These are phyloP conservation scores for Lasioglossum vierecki DNA, from an alignment of 2,888 invertebrate species.

Conservation along the genomic window DNA sequence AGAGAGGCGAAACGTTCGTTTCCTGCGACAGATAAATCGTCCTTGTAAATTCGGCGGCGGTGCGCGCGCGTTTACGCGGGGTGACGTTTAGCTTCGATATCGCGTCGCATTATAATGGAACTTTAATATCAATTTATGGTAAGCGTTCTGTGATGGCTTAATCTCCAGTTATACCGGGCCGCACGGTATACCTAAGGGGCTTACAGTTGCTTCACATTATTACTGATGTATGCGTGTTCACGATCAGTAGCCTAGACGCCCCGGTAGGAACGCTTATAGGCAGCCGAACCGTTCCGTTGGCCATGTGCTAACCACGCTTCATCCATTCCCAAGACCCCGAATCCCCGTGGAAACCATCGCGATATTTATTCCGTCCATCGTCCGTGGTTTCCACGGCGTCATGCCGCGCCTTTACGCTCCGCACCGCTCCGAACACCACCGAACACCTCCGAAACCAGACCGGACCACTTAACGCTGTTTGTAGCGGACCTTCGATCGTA, in stretches of 20 bases:
- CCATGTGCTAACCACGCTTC: constrained; percentile 68
- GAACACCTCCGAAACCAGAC: neutral
- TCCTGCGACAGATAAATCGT: constrained; percentile 20
- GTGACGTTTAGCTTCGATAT: constrained; percentile 48
- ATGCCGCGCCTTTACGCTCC: constrained; percentile 41
- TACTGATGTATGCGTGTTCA: constrained; percentile 75
- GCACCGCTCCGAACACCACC: neutral
- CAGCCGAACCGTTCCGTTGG: constrained; percentile 50
- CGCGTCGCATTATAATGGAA: constrained; percentile 58
- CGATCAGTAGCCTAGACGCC: constrained; percentile 62
- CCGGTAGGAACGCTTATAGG: constrained; percentile 64
- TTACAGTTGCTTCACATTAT: constrained; percentile 72
- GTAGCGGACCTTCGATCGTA: constrained; percentile 51
- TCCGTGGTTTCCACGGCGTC: constrained; percentile 72
- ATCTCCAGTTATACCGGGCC: constrained; percentile 66
- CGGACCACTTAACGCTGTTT: constrained; percentile 67
- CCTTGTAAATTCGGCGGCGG: constrained; percentile 21
- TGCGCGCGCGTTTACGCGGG: neutral
- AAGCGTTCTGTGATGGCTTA: constrained; percentile 64
- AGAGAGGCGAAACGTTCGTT: neutral
- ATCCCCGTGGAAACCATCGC: constrained; percentile 56
- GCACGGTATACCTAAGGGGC: constrained; percentile 66
- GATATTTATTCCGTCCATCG: constrained; percentile 78
- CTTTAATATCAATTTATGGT: constrained; percentile 72
- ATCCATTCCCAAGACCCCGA: constrained; percentile 53